These are phyloP conservation scores for Sebastes taczanowskii DNA, from an alignment of 2,797 vertebrate genomes.

Conservation along the genomic window DNA sequence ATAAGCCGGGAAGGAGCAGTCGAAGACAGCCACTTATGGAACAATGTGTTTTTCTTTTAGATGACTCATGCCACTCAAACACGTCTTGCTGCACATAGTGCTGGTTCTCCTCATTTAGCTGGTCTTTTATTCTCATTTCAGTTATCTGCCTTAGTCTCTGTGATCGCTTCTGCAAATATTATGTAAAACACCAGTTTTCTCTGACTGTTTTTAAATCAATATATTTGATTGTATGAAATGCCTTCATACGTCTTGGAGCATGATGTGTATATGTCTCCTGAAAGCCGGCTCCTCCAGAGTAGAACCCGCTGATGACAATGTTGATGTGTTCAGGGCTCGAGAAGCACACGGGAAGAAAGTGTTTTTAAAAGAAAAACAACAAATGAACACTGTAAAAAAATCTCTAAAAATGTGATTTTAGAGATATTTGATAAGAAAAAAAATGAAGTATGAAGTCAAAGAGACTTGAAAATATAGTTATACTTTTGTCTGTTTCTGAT, in stretches of 20 bases:
- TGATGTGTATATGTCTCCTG: slow-evolving; percentile 69
- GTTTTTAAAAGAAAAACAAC: slow-evolving; percentile 45
- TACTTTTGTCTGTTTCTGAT: slow-evolving; percentile 53
- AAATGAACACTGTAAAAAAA: slow-evolving; percentile 36
- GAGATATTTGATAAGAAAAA: slow-evolving; percentile 37
- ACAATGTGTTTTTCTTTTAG: slow-evolving; percentile 15
- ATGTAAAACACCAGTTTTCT: slow-evolving; percentile 54
- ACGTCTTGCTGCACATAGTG: slow-evolving; percentile 58
- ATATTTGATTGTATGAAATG: slow-evolving; percentile 74
- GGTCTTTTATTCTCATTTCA: slow-evolving; percentile 27
- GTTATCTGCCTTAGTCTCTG: slow-evolving; percentile 59
- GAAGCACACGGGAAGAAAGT: slow-evolving; percentile 46
- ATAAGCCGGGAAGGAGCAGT: slow-evolving; percentile 25
- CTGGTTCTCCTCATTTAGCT: slow-evolving; percentile 43
- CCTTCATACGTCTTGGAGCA: slow-evolving; percentile 78
- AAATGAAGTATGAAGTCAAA: neutral
- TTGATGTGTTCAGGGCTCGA: slow-evolving; percentile 27
- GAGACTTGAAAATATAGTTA: slow-evolving; percentile 4
- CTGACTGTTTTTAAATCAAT: slow-evolving; percentile 70
- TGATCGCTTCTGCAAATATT: slow-evolving; percentile 65
- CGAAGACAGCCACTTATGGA: slow-evolving; percentile 34
- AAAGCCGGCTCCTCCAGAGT: slow-evolving; percentile 62
- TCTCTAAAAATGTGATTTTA: slow-evolving; percentile 39
- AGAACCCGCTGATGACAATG: slow-evolving; percentile 39
- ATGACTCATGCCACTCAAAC: slow-evolving; percentile 33